phyloP scores from a whole-genome alignment of 2,888 invertebrate species.

The Cinara cedri region DNA sequence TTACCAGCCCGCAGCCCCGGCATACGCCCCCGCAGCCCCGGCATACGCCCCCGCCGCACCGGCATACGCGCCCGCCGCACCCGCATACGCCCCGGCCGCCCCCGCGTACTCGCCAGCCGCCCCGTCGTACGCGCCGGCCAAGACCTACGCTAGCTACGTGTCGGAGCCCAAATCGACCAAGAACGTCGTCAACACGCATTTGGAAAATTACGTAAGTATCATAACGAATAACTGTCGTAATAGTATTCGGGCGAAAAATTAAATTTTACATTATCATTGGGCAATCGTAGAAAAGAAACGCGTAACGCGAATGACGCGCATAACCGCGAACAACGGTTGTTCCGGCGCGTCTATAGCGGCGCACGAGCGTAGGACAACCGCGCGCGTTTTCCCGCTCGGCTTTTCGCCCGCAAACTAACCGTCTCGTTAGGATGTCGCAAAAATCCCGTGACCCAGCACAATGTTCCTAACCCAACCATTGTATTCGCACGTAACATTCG shows the following conservation, averaged over 20 bases:
- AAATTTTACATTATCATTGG: not conserved
- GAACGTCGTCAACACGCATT: conserved; percentile 55
- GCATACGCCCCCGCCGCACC: not conserved
- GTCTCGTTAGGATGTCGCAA: not conserved
- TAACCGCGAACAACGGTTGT: not conserved
- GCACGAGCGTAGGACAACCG: not conserved
- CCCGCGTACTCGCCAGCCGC: conserved; percentile 48
- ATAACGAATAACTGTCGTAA: not conserved
- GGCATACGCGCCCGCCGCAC: conserved; percentile 19
- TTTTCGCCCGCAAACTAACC: not conserved
- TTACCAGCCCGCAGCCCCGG: conserved; percentile 41
- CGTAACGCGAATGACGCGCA: not conserved
- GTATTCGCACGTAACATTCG: no score
- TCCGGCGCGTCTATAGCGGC: not conserved
- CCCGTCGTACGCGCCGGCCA: conserved; percentile 53
- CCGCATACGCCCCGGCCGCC: conserved; percentile 47
- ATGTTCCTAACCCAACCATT: no score
- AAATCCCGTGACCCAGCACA: conserved; percentile 21
- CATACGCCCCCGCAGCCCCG: conserved; percentile 29
- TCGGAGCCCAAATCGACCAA: conserved; percentile 51
- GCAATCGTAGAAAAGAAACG: not conserved
- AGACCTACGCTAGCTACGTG: conserved; percentile 45
- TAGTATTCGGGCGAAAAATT: not conserved
- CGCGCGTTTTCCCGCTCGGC: not conserved
- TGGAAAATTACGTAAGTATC: conserved; percentile 58